Conservation (phyloP, 2,113 vertebrate species). For the Cynocephalus volans region DNA sequence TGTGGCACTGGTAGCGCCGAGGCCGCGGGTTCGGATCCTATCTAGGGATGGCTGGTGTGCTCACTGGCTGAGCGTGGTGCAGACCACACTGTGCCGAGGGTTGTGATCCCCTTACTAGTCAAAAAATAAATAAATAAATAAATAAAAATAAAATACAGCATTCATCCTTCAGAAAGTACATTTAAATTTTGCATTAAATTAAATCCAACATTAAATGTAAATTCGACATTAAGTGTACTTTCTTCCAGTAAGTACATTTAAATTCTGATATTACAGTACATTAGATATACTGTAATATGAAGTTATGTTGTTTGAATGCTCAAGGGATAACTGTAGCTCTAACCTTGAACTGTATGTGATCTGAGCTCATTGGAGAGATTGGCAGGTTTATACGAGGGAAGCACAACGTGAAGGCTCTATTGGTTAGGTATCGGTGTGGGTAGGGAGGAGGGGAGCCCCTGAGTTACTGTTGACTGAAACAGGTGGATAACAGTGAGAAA, state of each 20-base stretch:
- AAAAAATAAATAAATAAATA: too few relatives aligned
- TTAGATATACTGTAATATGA: background rate
- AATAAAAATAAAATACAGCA: too few relatives aligned
- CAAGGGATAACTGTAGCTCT: background rate
- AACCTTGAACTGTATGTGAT: background rate
- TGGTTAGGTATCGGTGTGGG: background rate
- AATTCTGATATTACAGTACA: background rate
- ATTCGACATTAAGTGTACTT: background rate
- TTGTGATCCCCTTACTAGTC: too few relatives aligned
- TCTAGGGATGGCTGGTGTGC: too few relatives aligned
- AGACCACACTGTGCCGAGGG: too few relatives aligned
- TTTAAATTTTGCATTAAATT: conserved; percentile 33
- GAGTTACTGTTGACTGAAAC: background rate
- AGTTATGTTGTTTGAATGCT: background rate
- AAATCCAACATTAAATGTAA: background rate
- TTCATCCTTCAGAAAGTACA: background rate
- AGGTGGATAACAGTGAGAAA: background rate
- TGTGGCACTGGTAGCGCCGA: too few relatives aligned
- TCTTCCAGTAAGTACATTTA: background rate
- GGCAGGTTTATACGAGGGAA: background rate
- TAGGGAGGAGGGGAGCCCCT: background rate
- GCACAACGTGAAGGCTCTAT: background rate
- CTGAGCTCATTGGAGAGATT: background rate
- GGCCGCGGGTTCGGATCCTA: too few relatives aligned
- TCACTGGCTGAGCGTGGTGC: too few relatives aligned